Percentiles rank a stretch among this genome's conserved stretches.
phyloP scores from a whole-genome alignment of 2,113 vertebrate species.

The Hyperopisus bebe region DNA sequence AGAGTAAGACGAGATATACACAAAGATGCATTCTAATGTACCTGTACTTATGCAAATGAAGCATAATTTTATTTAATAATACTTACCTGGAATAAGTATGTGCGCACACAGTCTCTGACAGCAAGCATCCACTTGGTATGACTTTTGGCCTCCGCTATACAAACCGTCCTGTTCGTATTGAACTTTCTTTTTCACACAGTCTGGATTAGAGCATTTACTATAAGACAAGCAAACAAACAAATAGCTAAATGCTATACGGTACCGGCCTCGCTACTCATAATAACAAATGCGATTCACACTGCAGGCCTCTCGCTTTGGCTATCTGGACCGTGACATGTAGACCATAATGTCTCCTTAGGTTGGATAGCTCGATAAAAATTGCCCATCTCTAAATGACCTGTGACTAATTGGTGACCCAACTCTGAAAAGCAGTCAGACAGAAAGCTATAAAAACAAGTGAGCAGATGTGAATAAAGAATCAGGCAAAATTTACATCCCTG shows the following conservation, averaged over 20 bases:
- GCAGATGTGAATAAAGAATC: background rate
- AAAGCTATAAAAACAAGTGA: background rate
- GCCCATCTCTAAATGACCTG: slow-evolving; percentile 4
- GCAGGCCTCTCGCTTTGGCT: background rate
- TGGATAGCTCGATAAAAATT: background rate
- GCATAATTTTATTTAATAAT: background rate
- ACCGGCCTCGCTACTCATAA: background rate
- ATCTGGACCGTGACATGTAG: background rate
- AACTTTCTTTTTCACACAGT: background rate
- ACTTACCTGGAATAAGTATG: background rate
- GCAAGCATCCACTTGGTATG: background rate
- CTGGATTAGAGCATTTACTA: background rate
- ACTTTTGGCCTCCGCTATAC: background rate
- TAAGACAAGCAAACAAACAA: background rate
- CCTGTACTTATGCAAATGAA: background rate
- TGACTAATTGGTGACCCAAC: background rate
- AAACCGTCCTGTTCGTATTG: background rate
- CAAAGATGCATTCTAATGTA: background rate
- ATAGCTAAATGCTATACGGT: background rate
- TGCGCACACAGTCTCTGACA: background rate
- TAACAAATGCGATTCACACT: background rate
- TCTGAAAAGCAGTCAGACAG: background rate
- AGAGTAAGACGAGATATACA: background rate
- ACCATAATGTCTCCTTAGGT: background rate
- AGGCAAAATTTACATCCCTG: background rate